Percentiles rank a stretch among this genome's conserved stretches.
These are phyloP conservation scores for Cantharis flavilabris DNA, from an alignment of 2,888 invertebrate genomes.

Conservation along the genomic window DNA sequence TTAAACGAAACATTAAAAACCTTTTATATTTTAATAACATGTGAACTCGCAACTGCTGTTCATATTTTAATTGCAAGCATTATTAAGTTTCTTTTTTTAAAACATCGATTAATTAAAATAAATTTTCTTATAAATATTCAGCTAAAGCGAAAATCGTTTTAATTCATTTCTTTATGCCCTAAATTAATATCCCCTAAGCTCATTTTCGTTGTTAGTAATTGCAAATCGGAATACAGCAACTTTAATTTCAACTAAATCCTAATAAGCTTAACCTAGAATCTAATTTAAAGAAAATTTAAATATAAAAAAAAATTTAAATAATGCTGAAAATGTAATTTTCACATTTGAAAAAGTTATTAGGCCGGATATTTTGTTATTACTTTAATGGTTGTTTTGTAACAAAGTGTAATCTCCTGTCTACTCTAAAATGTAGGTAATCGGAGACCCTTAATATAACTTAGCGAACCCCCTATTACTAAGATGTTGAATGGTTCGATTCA, in stretches of 20 bases:
- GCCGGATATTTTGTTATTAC: not conserved
- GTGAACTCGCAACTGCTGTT: not conserved
- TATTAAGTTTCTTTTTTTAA: not conserved
- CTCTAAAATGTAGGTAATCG: conserved; percentile 3
- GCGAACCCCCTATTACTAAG: conserved; percentile 1
- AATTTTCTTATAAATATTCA: not conserved
- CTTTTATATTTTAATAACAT: not conserved
- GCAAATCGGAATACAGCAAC: not conserved
- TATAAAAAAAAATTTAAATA: not conserved
- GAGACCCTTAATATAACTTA: conserved; percentile 3
- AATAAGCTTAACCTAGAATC: not conserved
- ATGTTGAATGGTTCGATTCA: conserved; percentile 3
- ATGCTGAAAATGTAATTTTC: not conserved
- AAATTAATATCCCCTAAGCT: not conserved
- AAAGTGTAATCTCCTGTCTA: conserved; percentile 4
- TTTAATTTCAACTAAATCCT: not conserved
- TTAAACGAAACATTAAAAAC: not conserved
- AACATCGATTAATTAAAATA: not conserved
- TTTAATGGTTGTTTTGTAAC: not conserved
- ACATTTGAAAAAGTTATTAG: not conserved
- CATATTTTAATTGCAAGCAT: not conserved
- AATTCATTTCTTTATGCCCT: not conserved
- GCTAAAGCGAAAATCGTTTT: not conserved
- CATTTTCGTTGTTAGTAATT: not conserved
- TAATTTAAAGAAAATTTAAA: not conserved